These are phyloP conservation scores for Lepilemur ruficaudatus DNA, from an alignment of 2,797 vertebrate genomes.

Conservation along the genomic window DNA sequence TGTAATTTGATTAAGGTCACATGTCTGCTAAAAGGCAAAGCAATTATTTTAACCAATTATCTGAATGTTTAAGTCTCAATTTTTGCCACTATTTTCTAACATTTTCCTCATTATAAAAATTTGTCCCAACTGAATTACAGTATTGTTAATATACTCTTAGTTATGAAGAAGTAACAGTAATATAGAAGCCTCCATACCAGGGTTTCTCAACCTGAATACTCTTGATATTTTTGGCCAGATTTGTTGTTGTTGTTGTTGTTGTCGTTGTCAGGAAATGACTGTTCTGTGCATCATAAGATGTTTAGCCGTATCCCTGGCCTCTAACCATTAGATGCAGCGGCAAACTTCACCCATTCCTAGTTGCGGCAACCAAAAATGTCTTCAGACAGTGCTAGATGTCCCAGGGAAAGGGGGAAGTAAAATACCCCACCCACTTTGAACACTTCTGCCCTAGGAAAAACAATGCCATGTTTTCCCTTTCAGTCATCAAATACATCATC, in stretches of 20 bases:
- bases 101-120: constrained; percentile 33
- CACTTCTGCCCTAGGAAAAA: not conserved
- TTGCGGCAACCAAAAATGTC: not conserved
- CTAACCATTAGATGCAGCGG: not conserved
- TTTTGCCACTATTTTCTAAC: constrained; percentile 18
- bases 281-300: not conserved
- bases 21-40: constrained; percentile 22
- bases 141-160: not conserved
- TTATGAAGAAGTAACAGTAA: constrained; percentile 27
- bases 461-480: not conserved
- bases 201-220: not conserved
- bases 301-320: not conserved
- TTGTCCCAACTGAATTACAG: not conserved
- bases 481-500: not conserved
- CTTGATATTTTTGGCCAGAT: not conserved
- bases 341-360: not conserved
- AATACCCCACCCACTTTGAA: not conserved
- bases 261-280: not conserved
- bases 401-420: not conserved
- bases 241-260: not conserved
- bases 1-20: constrained; percentile 3
- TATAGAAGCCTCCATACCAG: not conserved
- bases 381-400: not conserved
- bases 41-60: constrained; percentile 32
- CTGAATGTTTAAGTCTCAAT: constrained; percentile 1